Base-by-base conservation (phyloP, 1,140 invertebrate genomes). In the Dysdera silvatica region DNA sequence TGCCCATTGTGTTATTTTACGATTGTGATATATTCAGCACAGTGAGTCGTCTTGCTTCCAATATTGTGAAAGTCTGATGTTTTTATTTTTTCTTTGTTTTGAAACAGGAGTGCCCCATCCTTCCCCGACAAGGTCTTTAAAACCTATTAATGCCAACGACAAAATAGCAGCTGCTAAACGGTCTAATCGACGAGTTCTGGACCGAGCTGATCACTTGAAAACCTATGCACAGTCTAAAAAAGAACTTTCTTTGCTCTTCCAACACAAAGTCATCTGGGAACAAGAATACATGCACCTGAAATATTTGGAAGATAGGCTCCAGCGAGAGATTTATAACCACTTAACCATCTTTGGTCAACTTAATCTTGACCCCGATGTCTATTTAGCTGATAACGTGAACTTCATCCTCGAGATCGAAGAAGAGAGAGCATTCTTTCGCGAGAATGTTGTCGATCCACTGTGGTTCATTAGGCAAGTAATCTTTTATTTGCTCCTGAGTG, bases 121-220 rank as follows among this genome's bases (percentile, higher is more conserved):
- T 28, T 63, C 61, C 4, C 61, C 73, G 91, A 95, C 75, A 94
- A 95, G 91, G 91, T 91, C 75, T 92, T 95, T 78, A 87, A 87
- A 86, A 37, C 58, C 47, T 18, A 29, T 61, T 2, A 49, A 61
- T 23, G 4, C 18, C 41, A 54, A 56, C 51, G 61, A 64, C 24
- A 56, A 52, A 41, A 56, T 64, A 5, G 55, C 48, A 24, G 48
- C 54, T 33, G 62, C 54, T 24, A 65, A 58, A 20, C 51, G 53
- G n/a, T 43, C 45, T 14, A 58, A 54, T 0, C 57, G 49, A 18
- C 35, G 55, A 7, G 59, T 65, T 37, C 37, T 65, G 3, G 62
- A 65, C 12, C 33, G 62, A 18, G 54, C 62, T 14, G 55, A 65
- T 53, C 62, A 65, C n/a, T 58, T 47, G 5, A 65, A 65, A 33